These are phyloP conservation scores for Brevipalpus yothersi DNA, from an alignment of 1,140 invertebrate species.

Conservation along the genomic window DNA sequence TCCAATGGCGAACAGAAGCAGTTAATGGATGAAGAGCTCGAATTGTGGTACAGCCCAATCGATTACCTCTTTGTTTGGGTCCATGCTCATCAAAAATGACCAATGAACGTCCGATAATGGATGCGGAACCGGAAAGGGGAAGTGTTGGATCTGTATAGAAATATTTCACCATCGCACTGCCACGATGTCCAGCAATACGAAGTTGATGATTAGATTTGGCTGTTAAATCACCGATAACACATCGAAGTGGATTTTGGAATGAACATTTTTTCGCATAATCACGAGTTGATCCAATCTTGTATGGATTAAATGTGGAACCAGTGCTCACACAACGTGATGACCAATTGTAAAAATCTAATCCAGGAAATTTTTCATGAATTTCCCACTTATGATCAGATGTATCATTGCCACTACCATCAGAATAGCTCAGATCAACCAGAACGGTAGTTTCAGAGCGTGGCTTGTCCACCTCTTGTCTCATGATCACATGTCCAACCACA, in stretches of 20 bases:
- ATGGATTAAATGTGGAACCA: conserved; percentile 52
- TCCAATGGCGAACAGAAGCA: conserved; percentile 20
- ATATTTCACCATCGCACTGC: conserved; percentile 5
- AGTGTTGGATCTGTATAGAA: conserved; percentile 29
- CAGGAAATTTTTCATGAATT: conserved; percentile 31
- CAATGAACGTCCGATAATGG: conserved; percentile 38
- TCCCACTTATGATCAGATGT: conserved; percentile 42
- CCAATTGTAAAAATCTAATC: conserved; percentile 79
- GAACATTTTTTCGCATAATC: conserved; percentile 17
- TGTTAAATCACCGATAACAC: conserved; percentile 27
- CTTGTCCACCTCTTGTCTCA: conserved; percentile 39
- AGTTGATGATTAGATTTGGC: conserved; percentile 28
- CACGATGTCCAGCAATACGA: conserved; percentile 8
- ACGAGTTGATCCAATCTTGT: conserved; percentile 27
- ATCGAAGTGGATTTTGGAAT: conserved; percentile 20
- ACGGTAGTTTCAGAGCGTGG: conserved; percentile 20
- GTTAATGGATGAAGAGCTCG: conserved; percentile 11
- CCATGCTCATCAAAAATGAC: conserved; percentile 68
- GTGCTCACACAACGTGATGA: conserved; percentile 39
- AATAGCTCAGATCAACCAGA: conserved; percentile 43
- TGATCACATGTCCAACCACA: conserved; percentile 54
- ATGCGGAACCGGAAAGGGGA: conserved; percentile 41
- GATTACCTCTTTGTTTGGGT: conserved; percentile 54
- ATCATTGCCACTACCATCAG: conserved; percentile 32
- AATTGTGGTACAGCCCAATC: conserved; percentile 52